Conservation (phyloP, 2,888 invertebrate species). For the Onchidella celtica region DNA sequence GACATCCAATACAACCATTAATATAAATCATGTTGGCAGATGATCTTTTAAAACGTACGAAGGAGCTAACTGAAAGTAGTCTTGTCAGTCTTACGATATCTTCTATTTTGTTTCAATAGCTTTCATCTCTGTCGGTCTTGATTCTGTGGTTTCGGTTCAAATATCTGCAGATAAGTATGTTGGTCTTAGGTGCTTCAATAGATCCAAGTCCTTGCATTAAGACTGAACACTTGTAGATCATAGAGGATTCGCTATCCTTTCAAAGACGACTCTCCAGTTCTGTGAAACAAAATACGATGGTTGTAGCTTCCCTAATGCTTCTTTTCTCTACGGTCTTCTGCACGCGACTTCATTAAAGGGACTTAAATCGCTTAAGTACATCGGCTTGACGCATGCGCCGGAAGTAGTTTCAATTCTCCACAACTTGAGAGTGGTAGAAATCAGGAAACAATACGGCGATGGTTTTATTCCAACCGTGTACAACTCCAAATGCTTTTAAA, state of each 20-base stretch:
- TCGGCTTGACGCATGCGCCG: conserved; percentile 30
- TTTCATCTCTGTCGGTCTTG: too few relatives aligned
- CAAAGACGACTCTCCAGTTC: neutral
- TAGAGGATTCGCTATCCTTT: neutral
- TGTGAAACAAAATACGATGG: neutral
- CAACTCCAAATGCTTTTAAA: neutral
- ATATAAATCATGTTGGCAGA: too few relatives aligned
- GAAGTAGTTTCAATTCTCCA: conserved; percentile 39
- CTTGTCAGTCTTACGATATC: too few relatives aligned
- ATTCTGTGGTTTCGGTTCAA: conserved; percentile 1
- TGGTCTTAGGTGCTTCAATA: neutral
- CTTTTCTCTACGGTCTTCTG: conserved; percentile 8
- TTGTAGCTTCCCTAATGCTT: conserved; percentile 25
- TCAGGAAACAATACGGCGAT: conserved; percentile 12
- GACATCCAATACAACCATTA: too few relatives aligned
- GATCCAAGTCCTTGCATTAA: conserved; percentile 9
- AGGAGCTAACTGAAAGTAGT: too few relatives aligned
- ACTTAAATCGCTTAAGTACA: conserved; percentile 19
- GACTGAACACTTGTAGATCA: conserved; percentile 1
- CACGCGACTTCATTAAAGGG: conserved; percentile 26
- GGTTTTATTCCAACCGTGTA: conserved; percentile 13
- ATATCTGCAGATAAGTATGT: conserved; percentile 20
- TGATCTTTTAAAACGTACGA: too few relatives aligned
- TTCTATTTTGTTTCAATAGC: too few relatives aligned
- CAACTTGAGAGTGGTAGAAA: conserved; percentile 21